Conservation (phyloP, 2,888 invertebrate genomes). For the Lasioglossum vierecki region DNA sequence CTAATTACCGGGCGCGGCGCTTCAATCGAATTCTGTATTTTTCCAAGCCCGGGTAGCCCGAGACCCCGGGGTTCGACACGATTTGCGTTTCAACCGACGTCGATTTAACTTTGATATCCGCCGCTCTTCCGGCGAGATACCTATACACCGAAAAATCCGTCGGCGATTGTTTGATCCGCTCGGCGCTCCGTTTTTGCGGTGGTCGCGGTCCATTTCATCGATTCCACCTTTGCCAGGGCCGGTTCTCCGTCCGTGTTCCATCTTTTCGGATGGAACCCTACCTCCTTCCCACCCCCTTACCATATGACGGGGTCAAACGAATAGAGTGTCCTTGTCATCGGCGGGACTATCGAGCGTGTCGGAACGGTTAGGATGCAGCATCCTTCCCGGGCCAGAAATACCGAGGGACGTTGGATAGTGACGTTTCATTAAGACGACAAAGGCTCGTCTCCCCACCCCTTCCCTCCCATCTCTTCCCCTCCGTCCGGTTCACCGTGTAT, state of each 20-base stretch:
- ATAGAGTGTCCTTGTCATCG: constrained; percentile 49
- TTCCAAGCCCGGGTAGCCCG: not conserved
- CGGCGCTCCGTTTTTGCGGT: constrained; percentile 43
- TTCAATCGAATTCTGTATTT: constrained; percentile 6
- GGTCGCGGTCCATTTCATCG: constrained; percentile 43
- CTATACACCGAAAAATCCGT: constrained; percentile 38
- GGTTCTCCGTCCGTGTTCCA: not conserved
- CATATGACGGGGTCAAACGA: constrained; percentile 47
- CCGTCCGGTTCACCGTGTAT: not conserved
- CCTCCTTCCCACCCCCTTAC: not conserved
- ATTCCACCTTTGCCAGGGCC: constrained; percentile 32
- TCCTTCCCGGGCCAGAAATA: constrained; percentile 53
- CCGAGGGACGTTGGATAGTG: constrained; percentile 62
- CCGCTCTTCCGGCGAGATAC: not conserved
- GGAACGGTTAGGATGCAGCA: constrained; percentile 54
- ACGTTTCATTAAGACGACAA: constrained; percentile 74
- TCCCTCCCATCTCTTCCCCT: not conserved
- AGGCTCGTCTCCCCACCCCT: constrained; percentile 47
- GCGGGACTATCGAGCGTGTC: constrained; percentile 55
- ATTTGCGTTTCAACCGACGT: constrained; percentile 3
- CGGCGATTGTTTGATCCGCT: constrained; percentile 48
- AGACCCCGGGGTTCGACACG: not conserved
- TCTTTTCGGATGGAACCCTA: constrained; percentile 21
- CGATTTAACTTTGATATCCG: constrained; percentile 19
- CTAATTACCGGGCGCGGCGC: not conserved